These are phyloP conservation scores for Chloroceryle aenea DNA, from an alignment of 2,113 vertebrate genomes.

Conservation along the genomic window DNA sequence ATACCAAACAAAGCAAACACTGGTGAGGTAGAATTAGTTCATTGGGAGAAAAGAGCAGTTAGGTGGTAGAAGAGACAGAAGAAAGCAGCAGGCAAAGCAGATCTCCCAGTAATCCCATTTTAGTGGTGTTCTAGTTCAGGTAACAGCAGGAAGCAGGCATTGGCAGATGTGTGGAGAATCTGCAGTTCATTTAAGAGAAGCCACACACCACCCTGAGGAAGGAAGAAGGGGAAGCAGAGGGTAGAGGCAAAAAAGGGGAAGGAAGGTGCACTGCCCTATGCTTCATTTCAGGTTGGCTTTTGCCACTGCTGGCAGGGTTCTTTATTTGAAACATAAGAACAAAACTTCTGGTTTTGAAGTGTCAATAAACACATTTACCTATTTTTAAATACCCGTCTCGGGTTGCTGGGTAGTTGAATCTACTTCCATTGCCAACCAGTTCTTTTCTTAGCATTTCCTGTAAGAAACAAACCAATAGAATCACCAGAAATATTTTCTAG, in stretches of 20 bases:
- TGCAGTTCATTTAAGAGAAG: neutral
- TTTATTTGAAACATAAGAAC: neutral
- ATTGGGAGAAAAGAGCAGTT: neutral
- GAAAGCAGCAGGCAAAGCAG: neutral
- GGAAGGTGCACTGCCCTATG: too few relatives aligned
- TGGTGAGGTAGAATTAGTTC: neutral
- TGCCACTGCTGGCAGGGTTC: neutral
- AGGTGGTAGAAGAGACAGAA: neutral
- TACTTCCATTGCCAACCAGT: neutral
- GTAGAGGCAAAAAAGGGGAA: neutral
- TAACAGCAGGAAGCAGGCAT: neutral
- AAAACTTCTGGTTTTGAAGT: neutral
- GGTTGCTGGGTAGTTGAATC: conserved; percentile 58
- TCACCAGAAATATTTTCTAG: neutral
- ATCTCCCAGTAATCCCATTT: neutral
- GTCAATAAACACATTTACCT: conserved; percentile 53
- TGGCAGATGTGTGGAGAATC: neutral
- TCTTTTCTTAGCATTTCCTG: conserved; percentile 49
- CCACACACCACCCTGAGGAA: neutral
- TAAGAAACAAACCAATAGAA: neutral
- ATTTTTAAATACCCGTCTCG: conserved; percentile 75
- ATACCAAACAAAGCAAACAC: neutral
- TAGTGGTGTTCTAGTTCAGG: neutral
- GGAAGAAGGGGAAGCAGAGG: neutral
- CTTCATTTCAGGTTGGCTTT: neutral